A percentile compares a stretch with the other conserved stretches of the same genome.
phyloP scores from a whole-genome alignment of 2,888 invertebrate species.

The Hipparchia sbordonii region DNA sequence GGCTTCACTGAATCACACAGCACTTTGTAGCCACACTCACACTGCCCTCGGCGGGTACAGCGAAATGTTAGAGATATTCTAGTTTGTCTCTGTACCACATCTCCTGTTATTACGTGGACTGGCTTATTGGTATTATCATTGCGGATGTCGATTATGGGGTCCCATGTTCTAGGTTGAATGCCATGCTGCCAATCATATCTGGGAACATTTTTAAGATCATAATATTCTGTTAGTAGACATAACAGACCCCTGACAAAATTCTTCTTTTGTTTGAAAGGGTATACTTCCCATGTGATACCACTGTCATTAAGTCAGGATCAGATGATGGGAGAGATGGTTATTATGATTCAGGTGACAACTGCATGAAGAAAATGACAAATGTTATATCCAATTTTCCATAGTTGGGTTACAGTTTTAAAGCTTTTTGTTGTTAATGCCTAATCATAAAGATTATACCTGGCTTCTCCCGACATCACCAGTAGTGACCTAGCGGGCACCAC shows the following conservation, averaged over 20 bases:
- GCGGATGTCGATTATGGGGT: slow-evolving; percentile 79
- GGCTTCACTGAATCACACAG: slow-evolving; percentile 85
- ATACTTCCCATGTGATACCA: too few relatives aligned
- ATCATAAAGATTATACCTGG: slow-evolving; percentile 72
- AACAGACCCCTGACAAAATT: too few relatives aligned
- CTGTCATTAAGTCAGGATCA: too few relatives aligned
- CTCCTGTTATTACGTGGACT: slow-evolving; percentile 55
- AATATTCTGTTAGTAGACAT: too few relatives aligned
- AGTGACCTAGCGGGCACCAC: slow-evolving; percentile 88
- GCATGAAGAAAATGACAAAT: too few relatives aligned
- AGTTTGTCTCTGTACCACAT: slow-evolving; percentile 52
- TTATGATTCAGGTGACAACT: too few relatives aligned
- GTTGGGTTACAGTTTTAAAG: too few relatives aligned
- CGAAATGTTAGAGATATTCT: slow-evolving; percentile 95
- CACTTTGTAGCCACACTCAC: slow-evolving; percentile 84
- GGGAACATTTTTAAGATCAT: not conserved
- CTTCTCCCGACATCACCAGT: slow-evolving; percentile 90
- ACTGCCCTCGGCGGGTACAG: slow-evolving; percentile 79
- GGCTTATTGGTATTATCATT: slow-evolving; percentile 28
- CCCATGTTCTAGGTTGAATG: slow-evolving; percentile 92
- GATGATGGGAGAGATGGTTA: too few relatives aligned
- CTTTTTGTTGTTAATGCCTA: too few relatives aligned
- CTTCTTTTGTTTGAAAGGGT: too few relatives aligned
- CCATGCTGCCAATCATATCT: slow-evolving; percentile 94
- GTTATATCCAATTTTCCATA: too few relatives aligned